Evolutionary conservation across 2,113 vertebrate genomes (phyloP).

Genomic region (Passer domesticus): DNA sequence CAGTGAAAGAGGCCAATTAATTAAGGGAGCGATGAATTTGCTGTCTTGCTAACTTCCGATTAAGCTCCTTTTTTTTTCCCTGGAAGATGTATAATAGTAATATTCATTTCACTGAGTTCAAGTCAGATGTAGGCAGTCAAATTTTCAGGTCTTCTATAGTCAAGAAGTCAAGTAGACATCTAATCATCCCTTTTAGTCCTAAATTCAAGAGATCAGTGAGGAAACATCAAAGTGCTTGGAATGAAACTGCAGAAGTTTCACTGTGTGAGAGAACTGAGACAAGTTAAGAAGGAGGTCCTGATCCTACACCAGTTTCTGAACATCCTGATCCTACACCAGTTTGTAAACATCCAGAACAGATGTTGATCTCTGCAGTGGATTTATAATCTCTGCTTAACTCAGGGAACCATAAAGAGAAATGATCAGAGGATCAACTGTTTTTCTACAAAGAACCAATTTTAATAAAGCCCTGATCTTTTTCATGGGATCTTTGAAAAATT

Average conservation of each 20-base stretch:
- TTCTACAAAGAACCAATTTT: background rate
- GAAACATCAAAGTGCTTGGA: background rate
- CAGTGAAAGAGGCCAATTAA: background rate
- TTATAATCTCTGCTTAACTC: background rate
- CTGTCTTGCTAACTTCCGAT: background rate
- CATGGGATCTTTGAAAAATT: background rate
- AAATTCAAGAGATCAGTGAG: background rate
- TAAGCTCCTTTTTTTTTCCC: background rate
- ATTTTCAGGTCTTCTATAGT: background rate
- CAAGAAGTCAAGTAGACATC: background rate
- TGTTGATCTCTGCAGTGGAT: background rate
- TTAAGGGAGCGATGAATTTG: background rate
- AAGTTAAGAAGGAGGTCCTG: background rate
- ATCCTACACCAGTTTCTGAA: background rate
- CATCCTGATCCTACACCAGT: background rate
- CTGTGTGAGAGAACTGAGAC: background rate
- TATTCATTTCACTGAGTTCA: background rate
- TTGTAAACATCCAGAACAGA: background rate
- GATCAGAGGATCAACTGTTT: background rate
- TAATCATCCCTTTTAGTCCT: background rate
- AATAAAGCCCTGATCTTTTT: background rate
- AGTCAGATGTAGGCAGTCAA: background rate
- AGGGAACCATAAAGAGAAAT: background rate
- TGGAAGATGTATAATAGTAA: background rate
- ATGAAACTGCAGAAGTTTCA: background rate